Evolutionary conservation across 1,140 invertebrate species (phyloP).

Genomic region (Branchinecta lynchi): DNA sequence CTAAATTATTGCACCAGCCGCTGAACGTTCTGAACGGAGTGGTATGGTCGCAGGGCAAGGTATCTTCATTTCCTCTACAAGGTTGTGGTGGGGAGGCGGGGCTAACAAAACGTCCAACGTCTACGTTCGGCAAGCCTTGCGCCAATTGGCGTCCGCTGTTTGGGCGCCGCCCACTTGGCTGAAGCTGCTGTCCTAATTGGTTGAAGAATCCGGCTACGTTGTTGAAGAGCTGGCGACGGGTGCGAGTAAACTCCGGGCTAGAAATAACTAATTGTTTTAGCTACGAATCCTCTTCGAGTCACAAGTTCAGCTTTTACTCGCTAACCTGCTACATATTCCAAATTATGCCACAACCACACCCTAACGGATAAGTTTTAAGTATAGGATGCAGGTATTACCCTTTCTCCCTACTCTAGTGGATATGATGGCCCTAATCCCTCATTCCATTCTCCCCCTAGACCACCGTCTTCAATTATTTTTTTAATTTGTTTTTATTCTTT

Average conservation of each 20-base stretch:
- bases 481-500: no score
- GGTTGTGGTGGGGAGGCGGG: constrained; percentile 13
- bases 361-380: no score
- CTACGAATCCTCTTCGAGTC: no score
- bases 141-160: background rate
- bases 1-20: constrained; percentile 80
- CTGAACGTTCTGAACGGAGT: constrained; percentile 62
- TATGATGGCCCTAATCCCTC: no score
- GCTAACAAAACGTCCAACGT: constrained; percentile 41
- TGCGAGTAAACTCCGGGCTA: constrained; percentile 18
- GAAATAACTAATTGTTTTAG: background rate
- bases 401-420: no score
- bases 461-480: no score
- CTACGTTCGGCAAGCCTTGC: constrained; percentile 43
- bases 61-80: constrained; percentile 29
- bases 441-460: no score
- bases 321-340: no score
- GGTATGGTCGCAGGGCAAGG: constrained; percentile 53
- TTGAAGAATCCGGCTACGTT: constrained; percentile 16
- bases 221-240: constrained; percentile 16
- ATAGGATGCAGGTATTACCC: no score
- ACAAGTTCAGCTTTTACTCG: no score
- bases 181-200: constrained; percentile 17
- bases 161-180: constrained; percentile 17
- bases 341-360: no score